Percentiles rank a stretch among this genome's conserved stretches.
Evolutionary conservation across 1,140 invertebrate species (phyloP).

Genomic region (Polypedilum vanderplanki): DNA sequence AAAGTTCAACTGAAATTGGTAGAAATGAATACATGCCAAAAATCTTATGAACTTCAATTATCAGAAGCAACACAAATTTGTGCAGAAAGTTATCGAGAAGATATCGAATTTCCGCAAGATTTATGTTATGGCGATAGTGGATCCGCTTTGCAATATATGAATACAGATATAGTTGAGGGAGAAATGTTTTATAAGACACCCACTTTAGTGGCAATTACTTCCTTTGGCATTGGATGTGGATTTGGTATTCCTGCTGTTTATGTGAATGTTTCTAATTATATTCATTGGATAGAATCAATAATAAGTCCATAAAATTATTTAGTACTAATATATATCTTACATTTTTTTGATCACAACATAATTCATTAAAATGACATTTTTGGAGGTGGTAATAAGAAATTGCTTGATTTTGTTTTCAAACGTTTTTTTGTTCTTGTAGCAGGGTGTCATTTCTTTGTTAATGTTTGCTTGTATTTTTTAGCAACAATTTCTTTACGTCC

Average conservation of each 20-base stretch:
- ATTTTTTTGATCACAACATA: no score
- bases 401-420: no score
- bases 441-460: no score
- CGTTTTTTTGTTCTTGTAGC: no score
- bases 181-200: background rate
- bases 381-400: no score
- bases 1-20: background rate
- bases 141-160: background rate
- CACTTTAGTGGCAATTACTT: background rate
- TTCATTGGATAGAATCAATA: conserved; percentile 9
- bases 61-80: background rate
- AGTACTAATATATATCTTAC: no score
- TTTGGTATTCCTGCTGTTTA: conserved; percentile 9
- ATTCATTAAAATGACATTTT: no score
- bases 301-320: background rate
- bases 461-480: no score
- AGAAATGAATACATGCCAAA: background rate
- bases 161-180: background rate
- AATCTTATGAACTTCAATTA: background rate
- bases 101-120: background rate
- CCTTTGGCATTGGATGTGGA: background rate
- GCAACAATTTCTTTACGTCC: no score
- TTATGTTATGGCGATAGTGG: background rate
- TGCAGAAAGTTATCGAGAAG: background rate
- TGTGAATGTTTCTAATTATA: background rate